Evolutionary conservation across 2,797 vertebrate genomes (phyloP), one percentile per base, ranked within the genome.

Genomic region (Thripadectes ignobilis): DNA sequence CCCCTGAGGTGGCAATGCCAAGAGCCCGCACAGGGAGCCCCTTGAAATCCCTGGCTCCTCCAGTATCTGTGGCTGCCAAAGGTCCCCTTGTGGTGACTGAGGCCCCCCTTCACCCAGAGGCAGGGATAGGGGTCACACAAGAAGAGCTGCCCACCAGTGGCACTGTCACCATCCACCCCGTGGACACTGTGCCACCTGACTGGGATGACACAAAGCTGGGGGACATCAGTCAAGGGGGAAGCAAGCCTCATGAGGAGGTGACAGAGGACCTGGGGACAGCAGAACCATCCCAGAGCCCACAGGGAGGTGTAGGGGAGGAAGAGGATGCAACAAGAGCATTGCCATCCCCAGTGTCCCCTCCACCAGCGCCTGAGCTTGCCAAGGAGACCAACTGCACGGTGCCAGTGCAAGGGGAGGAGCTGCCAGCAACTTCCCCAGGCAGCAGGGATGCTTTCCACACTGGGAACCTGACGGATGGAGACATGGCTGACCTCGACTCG

Each of bases 151-250:
- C 89, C 34, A 22, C 77, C 14, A 9, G 34, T 81, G 92, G 80
- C 68, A 36, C 83, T 23, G 55, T 41, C 76, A 63, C 69, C 23
- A 4, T 34, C 27, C 82, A 20, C 29, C 16, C 69, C 14, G 1
- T 10, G 11, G 58, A 89, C 26, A 76, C 95, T 14, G 46, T 88
- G 10, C 16, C 54, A 1, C 93, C 85, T 6, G 97, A 98, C 36
- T 98, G 98, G 98, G 98, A 98, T 90, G 98, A 98, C 92, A 98
- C 98, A 45, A 98, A 98, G 73, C 45, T 89, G 21, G 92, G 89
- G 26, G 80, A 38, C 3, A 1, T 75, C 58, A 93, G 51, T 67
- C 96, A 41, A 55, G 77, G 61, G 18, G 81, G 41, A 41, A 81
- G 71, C 8, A 2, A 7, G 2, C 12, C 84, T 30, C 73, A 0